These are phyloP conservation scores for Amblyopsis rosae DNA, from an alignment of 2,113 vertebrate species.

Conservation along the genomic window DNA sequence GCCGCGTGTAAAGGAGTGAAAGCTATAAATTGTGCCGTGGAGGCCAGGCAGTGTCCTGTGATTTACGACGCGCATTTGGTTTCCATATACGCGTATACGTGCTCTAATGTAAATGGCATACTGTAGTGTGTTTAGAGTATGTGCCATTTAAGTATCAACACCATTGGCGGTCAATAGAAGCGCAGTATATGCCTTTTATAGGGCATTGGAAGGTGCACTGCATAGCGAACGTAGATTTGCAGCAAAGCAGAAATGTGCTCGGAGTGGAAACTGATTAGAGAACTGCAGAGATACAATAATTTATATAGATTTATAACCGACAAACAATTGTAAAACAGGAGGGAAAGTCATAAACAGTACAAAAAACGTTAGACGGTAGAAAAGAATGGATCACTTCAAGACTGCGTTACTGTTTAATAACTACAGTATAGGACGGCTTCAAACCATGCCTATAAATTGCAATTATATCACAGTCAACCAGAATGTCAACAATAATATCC, in stretches of 20 bases:
- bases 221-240: neutral
- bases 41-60: neutral
- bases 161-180: neutral
- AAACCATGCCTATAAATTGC: neutral
- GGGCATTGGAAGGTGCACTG: neutral
- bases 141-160: neutral
- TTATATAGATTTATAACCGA: neutral
- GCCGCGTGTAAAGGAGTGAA: neutral
- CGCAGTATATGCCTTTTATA: neutral
- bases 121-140: neutral
- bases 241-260: neutral
- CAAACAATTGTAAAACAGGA: neutral
- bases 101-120: neutral
- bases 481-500: constrained; percentile 28
- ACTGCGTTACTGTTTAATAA: neutral
- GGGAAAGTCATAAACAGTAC: constrained; percentile 1
- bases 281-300: neutral
- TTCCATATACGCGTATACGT: constrained; percentile 4
- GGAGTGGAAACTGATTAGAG: neutral
- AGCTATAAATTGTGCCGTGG: neutral
- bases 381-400: neutral
- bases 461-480: constrained; percentile 17
- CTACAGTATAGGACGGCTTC: neutral
- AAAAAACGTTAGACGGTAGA: neutral
- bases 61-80: neutral